Base-by-base conservation (phyloP, 2,113 vertebrate species). In the Pseudorasbora parva region DNA sequence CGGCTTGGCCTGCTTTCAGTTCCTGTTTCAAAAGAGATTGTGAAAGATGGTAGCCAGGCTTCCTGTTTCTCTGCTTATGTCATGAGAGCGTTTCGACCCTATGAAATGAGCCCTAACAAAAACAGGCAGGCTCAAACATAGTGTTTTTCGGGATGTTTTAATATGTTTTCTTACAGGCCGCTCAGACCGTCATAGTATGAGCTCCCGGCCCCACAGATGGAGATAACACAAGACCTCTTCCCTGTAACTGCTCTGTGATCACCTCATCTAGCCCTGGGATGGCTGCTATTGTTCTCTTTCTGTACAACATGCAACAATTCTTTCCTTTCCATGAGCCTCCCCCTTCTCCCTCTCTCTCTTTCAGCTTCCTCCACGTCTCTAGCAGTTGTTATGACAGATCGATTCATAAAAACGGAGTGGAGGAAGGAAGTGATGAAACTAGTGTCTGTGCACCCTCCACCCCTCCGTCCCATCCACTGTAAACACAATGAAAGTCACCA, bases 341-440 rank as follows among this genome's bases (percentile, higher is more conserved):
- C 79, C 79, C 78, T 69, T 56, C 78, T 78, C 59, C 79, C 8
- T 68, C 60, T 68, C 60, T 64, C 78, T 86, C 86, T 33, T 81
- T 85, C 84, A 14, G 89, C 84, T 90, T 92, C 90, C 88, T 88
- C 86, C 87, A 90, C 66, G 86, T 84, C 82, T 74, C 88, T 41
- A 43, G 59, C 84, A 86, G 87, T 86, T 93, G 91, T 91, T 94
- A 88, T 93, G 90, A 94, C 91, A 93, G 88, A 85, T 87, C 68
- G 80, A 92, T 89, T 90, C 78, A 76, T 87, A 71, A 87, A 87
- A 91, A 88, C 33, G 45, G 78, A 80, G 88, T 78, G 89, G 89
- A 91, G 92, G 93, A 94, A 94, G 93, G 94, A 95, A 93, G 88
- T 91, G 90, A 93, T 92, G 92, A 92, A 90, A 86, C 88, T 84